phyloP scores from a whole-genome alignment of 2,888 invertebrate species.

The Eupeodes latifasciatus region DNA sequence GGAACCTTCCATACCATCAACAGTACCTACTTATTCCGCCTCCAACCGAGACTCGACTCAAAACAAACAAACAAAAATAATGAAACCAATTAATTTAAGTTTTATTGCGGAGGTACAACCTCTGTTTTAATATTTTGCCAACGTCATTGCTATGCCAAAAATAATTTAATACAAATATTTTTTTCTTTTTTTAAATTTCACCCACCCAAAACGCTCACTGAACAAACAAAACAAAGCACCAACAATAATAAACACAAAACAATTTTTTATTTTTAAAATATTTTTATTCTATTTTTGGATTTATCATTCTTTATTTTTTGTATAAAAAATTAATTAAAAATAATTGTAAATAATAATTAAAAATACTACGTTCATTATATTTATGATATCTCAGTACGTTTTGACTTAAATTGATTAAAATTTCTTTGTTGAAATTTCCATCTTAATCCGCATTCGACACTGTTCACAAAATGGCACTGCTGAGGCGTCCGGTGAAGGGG shows the following conservation, averaged over 20 bases:
- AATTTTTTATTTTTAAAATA: not conserved
- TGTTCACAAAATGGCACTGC: constrained; percentile 44
- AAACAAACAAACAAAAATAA: constrained; percentile 1
- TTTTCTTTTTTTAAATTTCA: not conserved
- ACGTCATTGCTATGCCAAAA: not conserved
- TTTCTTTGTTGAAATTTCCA: constrained; percentile 38
- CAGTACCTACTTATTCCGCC: not conserved
- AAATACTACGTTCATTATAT: constrained; percentile 15
- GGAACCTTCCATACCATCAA: not conserved
- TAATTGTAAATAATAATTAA: constrained; percentile 1
- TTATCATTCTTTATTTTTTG: not conserved
- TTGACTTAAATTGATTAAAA: constrained; percentile 37
- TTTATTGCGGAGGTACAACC: constrained; percentile 15
- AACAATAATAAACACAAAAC: not conserved
- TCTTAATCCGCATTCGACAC: constrained; percentile 45
- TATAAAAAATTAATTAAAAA: not conserved
- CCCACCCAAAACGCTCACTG: not conserved
- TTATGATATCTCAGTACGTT: constrained; percentile 36
- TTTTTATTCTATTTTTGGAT: constrained; percentile 20
- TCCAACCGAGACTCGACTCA: not conserved
- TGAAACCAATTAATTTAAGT: not conserved
- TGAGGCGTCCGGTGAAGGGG: constrained; percentile 64
- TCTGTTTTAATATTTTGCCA: constrained; percentile 13
- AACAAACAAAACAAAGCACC: constrained; percentile 22
- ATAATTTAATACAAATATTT: not conserved